Evolutionary conservation across 2,797 vertebrate genomes (phyloP).

Genomic region (Sebastes glaucus): DNA sequence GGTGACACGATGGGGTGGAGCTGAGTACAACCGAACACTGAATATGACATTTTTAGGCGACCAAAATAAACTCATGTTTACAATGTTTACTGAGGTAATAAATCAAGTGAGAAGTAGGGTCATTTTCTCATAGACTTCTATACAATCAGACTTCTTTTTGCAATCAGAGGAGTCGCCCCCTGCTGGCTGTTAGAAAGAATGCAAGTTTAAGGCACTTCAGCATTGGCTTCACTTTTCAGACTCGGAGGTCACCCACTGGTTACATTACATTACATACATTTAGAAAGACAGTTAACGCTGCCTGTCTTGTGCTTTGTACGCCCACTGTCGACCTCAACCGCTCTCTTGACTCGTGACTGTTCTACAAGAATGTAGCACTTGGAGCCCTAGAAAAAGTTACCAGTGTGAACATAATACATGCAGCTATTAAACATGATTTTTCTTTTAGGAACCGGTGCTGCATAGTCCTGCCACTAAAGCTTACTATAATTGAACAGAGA

Average conservation of each 20-base stretch:
- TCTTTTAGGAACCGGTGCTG: neutral
- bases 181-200: no score
- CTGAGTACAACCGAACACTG: rapidly evolving
- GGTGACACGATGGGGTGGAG: no score
- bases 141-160: no score
- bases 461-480: neutral
- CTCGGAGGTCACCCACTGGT: no score
- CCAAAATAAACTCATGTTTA: no score
- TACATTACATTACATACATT: neutral
- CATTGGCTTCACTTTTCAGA: no score
- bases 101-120: no score
- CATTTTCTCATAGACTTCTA: no score
- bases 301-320: neutral
- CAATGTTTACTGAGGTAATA: no score
- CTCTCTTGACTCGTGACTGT: neutral
- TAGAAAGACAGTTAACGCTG: neutral
- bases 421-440: neutral
- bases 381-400: neutral
- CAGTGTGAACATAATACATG: neutral
- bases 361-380: neutral
- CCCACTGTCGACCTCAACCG: neutral
- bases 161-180: no score
- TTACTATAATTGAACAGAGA: neutral
- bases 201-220: no score
- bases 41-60: no score